Conservation (phyloP, 1,140 invertebrate species). For the Megalonaias nervosa region DNA sequence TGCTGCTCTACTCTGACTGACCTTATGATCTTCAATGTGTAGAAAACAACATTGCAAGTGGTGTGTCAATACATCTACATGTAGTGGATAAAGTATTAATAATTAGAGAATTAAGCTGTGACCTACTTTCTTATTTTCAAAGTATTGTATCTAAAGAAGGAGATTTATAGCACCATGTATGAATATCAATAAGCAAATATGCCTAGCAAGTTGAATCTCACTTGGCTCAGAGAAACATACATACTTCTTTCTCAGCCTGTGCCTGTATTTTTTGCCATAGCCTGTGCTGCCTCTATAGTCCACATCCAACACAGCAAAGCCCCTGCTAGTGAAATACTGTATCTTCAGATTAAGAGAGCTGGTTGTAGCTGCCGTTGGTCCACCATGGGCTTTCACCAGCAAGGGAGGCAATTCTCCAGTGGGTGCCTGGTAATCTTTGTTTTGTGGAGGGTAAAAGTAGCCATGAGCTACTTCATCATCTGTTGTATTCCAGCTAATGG, state of each 20-base stretch:
- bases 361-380: conserved; percentile 63
- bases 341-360: conserved; percentile 62
- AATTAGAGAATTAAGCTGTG: no score
- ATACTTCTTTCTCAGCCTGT: conserved; percentile 59
- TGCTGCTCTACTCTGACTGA: no score
- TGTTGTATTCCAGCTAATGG: conserved; percentile 62
- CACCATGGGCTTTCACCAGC: conserved; percentile 69
- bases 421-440: conserved; percentile 64
- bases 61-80: no score
- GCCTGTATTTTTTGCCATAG: conserved; percentile 66
- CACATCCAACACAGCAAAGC: conserved; percentile 71
- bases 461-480: conserved; percentile 60
- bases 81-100: no score
- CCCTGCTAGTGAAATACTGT: conserved; percentile 71
- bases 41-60: no score
- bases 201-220: no score
- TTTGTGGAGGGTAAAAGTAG: conserved; percentile 67
- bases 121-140: no score
- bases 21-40: no score
- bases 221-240: conserved; percentile 5
- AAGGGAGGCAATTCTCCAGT: conserved; percentile 65
- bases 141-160: no score
- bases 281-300: conserved; percentile 71
- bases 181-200: no score
- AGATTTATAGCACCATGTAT: no score